These are phyloP conservation scores for Semicossyphus pulcher DNA, from an alignment of 2,113 vertebrate genomes.

Conservation along the genomic window DNA sequence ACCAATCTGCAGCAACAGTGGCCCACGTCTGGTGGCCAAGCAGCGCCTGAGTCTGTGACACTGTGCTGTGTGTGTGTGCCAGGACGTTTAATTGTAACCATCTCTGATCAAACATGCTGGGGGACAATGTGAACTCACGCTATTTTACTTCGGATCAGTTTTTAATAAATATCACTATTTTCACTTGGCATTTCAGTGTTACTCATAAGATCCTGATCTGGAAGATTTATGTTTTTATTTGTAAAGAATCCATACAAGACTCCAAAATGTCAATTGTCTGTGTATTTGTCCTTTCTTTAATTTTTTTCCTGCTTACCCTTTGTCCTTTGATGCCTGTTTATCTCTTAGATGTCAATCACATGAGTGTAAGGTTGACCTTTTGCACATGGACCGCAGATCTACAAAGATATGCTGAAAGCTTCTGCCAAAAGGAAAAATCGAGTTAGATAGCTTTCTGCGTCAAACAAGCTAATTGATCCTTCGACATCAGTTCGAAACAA, in stretches of 20 bases:
- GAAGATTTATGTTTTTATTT: too few relatives aligned
- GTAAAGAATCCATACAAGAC: background rate
- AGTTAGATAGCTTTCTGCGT: background rate
- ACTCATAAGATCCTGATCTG: background rate
- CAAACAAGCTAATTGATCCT: background rate
- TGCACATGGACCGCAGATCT: background rate
- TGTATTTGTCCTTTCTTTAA: background rate
- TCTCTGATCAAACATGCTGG: conserved; percentile 69
- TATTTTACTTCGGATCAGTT: conserved; percentile 49
- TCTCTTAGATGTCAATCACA: background rate
- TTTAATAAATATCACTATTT: conserved; percentile 20
- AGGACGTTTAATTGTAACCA: conserved; percentile 68
- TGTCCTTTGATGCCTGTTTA: conserved; percentile 5
- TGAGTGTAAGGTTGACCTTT: conserved; percentile 30
- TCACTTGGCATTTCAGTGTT: background rate
- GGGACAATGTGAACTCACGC: conserved; percentile 54
- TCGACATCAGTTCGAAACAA: too few relatives aligned
- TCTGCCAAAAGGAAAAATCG: background rate
- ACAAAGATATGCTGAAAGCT: background rate
- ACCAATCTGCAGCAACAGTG: conserved; percentile 87
- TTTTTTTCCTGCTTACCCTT: background rate
- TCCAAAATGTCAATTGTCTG: background rate
- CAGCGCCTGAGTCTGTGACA: conserved; percentile 66
- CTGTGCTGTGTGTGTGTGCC: conserved; percentile 45
- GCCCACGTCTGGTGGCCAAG: conserved; percentile 89